A percentile compares a stretch with the other conserved stretches of the same genome.
Conservation (phyloP, 1,140 invertebrate species). For the Zaprionus tsacasi region DNA sequence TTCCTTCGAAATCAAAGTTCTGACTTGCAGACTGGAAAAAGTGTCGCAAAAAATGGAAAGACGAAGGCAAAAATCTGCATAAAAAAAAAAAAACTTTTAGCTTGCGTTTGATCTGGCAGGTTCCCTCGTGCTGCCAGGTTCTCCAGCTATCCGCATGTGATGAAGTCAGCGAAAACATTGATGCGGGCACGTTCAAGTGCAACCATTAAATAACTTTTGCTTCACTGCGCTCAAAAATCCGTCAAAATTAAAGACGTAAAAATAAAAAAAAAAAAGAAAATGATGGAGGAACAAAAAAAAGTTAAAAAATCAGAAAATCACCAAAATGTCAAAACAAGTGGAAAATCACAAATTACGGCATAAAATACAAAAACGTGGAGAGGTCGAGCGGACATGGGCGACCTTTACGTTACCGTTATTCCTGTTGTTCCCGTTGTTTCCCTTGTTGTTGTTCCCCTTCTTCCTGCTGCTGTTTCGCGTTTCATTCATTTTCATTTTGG, state of each 20-base stretch:
- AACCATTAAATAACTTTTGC: constrained; percentile 74
- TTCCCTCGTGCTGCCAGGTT: not conserved
- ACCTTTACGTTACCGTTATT: constrained; percentile 16
- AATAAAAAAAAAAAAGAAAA: constrained; percentile 46
- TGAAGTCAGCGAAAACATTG: constrained; percentile 48
- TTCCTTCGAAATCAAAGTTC: constrained; percentile 66
- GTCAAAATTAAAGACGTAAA: constrained; percentile 66
- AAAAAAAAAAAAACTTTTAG: not conserved
- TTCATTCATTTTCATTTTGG: constrained; percentile 16
- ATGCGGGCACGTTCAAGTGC: constrained; percentile 73
- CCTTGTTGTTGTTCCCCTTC: constrained; percentile 8
- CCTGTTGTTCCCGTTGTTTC: constrained; percentile 26
- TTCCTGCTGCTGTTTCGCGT: not conserved
- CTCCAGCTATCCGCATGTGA: not conserved
- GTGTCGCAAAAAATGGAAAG: constrained; percentile 35
- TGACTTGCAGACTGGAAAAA: constrained; percentile 27
- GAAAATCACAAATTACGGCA: constrained; percentile 69
- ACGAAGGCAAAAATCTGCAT: constrained; percentile 30
- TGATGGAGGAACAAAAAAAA: not conserved
- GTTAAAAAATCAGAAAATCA: constrained; percentile 64
- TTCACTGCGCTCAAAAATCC: constrained; percentile 65
- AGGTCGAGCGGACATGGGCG: constrained; percentile 33
- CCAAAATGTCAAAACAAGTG: constrained; percentile 77
- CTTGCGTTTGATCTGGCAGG: not conserved
- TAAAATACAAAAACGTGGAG: constrained; percentile 53